phyloP scores from a whole-genome alignment of 2,888 invertebrate genomes.

The Sylvicola fuscatus region DNA sequence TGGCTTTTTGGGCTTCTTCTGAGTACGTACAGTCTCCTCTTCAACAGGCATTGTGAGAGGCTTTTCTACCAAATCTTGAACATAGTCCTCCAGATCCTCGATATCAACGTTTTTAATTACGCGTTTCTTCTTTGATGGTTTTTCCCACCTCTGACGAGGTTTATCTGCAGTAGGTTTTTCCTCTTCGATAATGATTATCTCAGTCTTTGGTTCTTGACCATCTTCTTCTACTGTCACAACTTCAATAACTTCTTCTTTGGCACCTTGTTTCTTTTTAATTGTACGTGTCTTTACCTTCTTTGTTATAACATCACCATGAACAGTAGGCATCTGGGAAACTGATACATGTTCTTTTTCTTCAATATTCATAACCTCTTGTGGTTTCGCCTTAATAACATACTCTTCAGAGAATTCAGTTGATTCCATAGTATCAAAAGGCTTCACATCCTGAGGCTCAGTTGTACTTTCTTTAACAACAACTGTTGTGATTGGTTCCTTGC shows the following conservation, averaged over 20 bases:
- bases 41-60: slow-evolving; percentile 24
- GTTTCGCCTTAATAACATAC: too few relatives aligned
- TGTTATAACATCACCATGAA: slow-evolving; percentile 13
- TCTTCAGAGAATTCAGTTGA: slow-evolving; percentile 7
- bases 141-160: slow-evolving; percentile 6
- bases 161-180: slow-evolving; percentile 14
- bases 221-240: slow-evolving; percentile 26
- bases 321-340: slow-evolving; percentile 6
- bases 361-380: slow-evolving; percentile 8
- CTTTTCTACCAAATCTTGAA: slow-evolving; percentile 19
- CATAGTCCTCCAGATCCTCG: slow-evolving; percentile 21
- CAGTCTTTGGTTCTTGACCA: slow-evolving; percentile 18
- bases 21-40: slow-evolving; percentile 20
- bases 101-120: slow-evolving; percentile 9
- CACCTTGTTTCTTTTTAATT: slow-evolving; percentile 23
- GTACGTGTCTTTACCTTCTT: slow-evolving; percentile 19
- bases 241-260: slow-evolving; percentile 26
- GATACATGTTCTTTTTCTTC: slow-evolving; percentile 18
- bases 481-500: slow-evolving; percentile 14
- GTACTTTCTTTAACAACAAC: slow-evolving; percentile 9
- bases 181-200: slow-evolving; percentile 10
- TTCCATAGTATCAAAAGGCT: slow-evolving; percentile 8
- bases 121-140: slow-evolving; percentile 14
- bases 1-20: slow-evolving; percentile 13
- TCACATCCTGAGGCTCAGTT: too few relatives aligned